Conservation (phyloP, 2,113 vertebrate species). For the Bubo bubo region DNA sequence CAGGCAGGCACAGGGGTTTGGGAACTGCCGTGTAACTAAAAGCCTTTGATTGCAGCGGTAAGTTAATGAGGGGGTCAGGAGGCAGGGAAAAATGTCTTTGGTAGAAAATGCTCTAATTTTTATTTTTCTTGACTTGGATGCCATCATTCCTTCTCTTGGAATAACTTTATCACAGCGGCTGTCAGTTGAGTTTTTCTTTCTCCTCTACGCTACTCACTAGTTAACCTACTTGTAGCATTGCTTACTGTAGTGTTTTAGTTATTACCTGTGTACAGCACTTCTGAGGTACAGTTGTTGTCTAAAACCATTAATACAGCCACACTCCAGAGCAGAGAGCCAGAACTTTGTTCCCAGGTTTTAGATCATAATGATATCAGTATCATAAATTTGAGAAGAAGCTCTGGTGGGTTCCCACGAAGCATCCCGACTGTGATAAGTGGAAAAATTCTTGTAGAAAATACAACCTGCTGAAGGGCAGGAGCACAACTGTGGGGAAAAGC, state of each 20-base stretch:
- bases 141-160: not conserved
- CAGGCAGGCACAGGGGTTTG: not conserved
- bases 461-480: not conserved
- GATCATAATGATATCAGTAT: accelerated
- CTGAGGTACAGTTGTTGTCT: not conserved
- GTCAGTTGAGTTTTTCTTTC: not conserved
- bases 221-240: not conserved
- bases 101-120: not conserved
- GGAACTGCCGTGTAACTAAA: not conserved
- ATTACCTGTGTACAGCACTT: not conserved
- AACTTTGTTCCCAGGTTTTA: not conserved
- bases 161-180: not conserved
- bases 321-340: not conserved
- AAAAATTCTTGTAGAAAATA: not conserved
- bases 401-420: not conserved
- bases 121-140: not conserved
- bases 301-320: not conserved
- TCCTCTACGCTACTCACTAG: not conserved
- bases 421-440: not conserved
- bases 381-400: not conserved
- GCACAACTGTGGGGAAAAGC: not conserved
- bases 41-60: not conserved
- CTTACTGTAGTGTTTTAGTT: not conserved
- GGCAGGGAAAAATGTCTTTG: not conserved
- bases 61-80: not conserved